Conservation (phyloP, 2,888 invertebrate species). For the Elmis aenea region DNA sequence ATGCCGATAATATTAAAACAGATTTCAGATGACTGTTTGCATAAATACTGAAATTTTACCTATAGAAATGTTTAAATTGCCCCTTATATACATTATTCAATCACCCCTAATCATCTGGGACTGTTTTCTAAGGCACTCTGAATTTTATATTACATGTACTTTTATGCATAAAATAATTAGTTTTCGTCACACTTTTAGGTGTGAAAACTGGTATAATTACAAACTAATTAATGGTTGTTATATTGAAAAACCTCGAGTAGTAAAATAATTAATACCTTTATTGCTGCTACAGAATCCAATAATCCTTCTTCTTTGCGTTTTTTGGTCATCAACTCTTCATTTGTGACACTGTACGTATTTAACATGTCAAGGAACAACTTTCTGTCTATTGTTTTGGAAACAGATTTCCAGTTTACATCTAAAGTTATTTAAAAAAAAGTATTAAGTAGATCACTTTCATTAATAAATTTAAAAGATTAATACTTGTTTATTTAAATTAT, state of each 20-base stretch:
- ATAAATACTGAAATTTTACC: no score
- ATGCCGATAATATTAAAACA: no score
- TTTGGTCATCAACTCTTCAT: constrained; percentile 44
- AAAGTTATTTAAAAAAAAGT: constrained; percentile 33
- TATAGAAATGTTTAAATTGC: no score
- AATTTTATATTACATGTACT: no score
- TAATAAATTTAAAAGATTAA: not conserved
- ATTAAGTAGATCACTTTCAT: not conserved
- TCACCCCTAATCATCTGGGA: no score
- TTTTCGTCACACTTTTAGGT: no score
- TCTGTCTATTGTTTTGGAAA: constrained; percentile 39
- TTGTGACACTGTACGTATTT: constrained; percentile 45
- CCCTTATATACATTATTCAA: no score
- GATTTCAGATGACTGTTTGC: no score
- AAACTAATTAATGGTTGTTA: no score
- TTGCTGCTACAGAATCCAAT: constrained; percentile 29
- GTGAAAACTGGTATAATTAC: no score
- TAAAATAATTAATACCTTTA: constrained; percentile 41
- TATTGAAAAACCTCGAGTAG: not conserved
- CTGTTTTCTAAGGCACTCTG: no score
- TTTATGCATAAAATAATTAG: no score
- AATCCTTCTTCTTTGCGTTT: constrained; percentile 46
- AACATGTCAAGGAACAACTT: constrained; percentile 49
- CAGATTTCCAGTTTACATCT: constrained; percentile 46
- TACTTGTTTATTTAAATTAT: constrained; percentile 7